Base-by-base conservation (phyloP, 2,797 vertebrate genomes). In the Notolepis coatsorum region DNA sequence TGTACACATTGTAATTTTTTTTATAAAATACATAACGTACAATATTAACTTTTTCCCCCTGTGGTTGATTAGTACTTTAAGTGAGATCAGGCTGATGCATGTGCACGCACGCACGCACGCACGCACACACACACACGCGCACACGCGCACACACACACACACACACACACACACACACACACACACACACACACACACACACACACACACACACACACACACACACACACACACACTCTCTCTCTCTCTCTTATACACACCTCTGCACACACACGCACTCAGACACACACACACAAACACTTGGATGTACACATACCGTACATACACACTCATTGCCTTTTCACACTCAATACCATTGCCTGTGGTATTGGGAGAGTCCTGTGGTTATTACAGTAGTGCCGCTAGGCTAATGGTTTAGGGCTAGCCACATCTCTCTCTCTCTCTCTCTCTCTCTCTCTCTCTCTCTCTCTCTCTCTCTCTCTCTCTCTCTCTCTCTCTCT, bases 331-430 rank as follows among this genome's bases (percentile, higher is more conserved):
- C 27, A n/a, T n/a, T n/a, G n/a, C n/a, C n/a, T n/a, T n/a, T n/a
- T 33, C 57, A 73, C 71, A 71, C 47, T n/a, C 55, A 57, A 39
- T n/a, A n/a, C 43, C 39, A 71, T 50, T 64, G 79, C 82, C 85
- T 80, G 83, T 88, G 84, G 88, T 86, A 67, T 71, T 75, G 62
- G 80, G 50, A 78, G 61, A 78, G 80, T 87, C 79, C 68, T 89
- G 84, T 87, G 84, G 88, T 88, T 86, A 88, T 88, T 85, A 84
- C 81, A 81, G 85, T 86, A 85, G 75, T 42, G 84, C 89, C 80
- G 80, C 82, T 68, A 83, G 84, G 86, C 85, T 87, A 74, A 90
- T 86, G 82, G 84, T 89, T 90, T 86, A 83, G 66, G 73, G 81
- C 82, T 74, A 81, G 79, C 84, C 84, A 73, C 82, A 82, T n/a